These are phyloP conservation scores for Medauroidea extradentata DNA, from an alignment of 1,140 invertebrate species.

Conservation along the genomic window DNA sequence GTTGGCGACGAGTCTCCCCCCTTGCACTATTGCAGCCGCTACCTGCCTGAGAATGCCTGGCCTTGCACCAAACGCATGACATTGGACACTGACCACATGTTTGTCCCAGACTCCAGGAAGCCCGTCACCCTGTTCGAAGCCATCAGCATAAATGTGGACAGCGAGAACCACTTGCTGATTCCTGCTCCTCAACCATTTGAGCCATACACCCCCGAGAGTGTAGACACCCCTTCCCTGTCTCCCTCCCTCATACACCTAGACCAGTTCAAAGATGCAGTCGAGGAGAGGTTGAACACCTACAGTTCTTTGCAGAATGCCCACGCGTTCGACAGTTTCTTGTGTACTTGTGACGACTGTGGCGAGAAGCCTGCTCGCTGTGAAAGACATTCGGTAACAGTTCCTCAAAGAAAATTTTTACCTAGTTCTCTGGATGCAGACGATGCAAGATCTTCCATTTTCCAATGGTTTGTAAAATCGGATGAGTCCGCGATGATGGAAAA, in stretches of 20 bases:
- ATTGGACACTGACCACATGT: not conserved
- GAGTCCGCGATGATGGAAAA: no score
- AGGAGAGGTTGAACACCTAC: no score
- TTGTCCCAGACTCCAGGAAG: not conserved
- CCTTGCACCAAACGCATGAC: not conserved
- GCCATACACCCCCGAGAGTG: constrained; percentile 17
- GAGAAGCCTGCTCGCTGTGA: no score
- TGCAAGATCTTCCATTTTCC: no score
- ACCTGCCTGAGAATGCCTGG: constrained; percentile 3
- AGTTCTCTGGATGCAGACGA: no score
- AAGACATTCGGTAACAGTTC: no score
- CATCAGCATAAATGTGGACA: not conserved
- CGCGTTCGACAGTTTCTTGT: no score
- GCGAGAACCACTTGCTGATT: not conserved
- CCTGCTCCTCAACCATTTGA: constrained; percentile 8
- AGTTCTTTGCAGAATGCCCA: no score
- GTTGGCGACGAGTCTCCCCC: not conserved
- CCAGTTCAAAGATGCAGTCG: not conserved
- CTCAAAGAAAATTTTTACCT: no score
- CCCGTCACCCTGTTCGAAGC: not conserved
- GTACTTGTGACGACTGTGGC: no score
- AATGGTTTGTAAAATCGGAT: no score
- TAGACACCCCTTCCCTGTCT: constrained; percentile 11
- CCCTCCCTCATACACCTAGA: not conserved
- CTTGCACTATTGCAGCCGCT: not conserved